These are phyloP conservation scores for Rhingia campestris DNA, from an alignment of 2,888 invertebrate genomes.

Conservation along the genomic window DNA sequence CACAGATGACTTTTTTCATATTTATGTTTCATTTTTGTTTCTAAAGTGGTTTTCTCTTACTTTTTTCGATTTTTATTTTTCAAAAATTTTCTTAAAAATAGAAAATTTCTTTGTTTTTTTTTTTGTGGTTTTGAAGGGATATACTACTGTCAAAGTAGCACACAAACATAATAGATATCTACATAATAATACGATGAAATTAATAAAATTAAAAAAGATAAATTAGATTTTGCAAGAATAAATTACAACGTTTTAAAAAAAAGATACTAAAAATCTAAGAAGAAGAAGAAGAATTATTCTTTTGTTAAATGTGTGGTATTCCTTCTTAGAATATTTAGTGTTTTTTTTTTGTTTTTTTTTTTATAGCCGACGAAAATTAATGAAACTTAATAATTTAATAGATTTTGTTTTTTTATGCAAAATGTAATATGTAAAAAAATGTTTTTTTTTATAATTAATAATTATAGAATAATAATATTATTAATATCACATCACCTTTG, in stretches of 20 bases:
- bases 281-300: conserved; percentile 49
- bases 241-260: conserved; percentile 59
- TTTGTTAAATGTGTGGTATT: conserved; percentile 68
- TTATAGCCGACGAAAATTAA: conserved; percentile 66
- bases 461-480: conserved; percentile 77
- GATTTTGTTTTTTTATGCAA: conserved; percentile 71
- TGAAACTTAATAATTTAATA: conserved; percentile 73
- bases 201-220: conserved; percentile 48
- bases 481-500: conserved; percentile 82
- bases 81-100: conserved; percentile 52
- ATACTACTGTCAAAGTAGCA: conserved; percentile 66
- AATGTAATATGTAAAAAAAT: conserved; percentile 73
- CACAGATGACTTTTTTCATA: conserved; percentile 83
- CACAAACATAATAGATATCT: conserved; percentile 59
- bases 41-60: conserved; percentile 61
- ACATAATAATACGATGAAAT: conserved; percentile 66
- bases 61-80: conserved; percentile 53
- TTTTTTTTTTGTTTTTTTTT: conserved; percentile 47
- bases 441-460: conserved; percentile 67
- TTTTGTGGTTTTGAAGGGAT: conserved; percentile 39
- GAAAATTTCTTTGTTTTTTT: conserved; percentile 32
- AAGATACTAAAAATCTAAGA: conserved; percentile 53
- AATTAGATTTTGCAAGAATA: conserved; percentile 65
- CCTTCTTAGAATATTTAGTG: conserved; percentile 72
- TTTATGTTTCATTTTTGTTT: conserved; percentile 75